Percentiles rank a stretch among this genome's conserved stretches.
Conservation (phyloP, 2,113 vertebrate species). For the Datnioides undecimradiatus region DNA sequence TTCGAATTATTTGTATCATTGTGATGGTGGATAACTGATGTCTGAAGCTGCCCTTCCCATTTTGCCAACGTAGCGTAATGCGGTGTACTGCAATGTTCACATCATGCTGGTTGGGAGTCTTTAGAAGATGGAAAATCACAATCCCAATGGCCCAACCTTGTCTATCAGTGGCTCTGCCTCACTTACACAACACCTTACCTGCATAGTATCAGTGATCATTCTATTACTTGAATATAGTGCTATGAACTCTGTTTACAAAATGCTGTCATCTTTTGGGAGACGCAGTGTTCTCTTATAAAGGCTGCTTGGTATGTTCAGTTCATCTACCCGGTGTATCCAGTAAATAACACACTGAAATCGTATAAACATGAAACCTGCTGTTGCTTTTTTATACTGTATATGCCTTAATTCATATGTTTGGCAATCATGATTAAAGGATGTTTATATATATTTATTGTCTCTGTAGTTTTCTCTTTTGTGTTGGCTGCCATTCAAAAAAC, state of each 20-base stretch:
- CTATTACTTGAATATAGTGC: slow-evolving; percentile 98
- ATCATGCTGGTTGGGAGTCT: background rate
- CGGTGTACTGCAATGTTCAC: background rate
- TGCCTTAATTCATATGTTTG: slow-evolving; percentile 99
- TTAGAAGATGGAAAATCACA: background rate
- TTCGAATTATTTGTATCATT: background rate
- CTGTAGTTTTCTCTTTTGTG: background rate
- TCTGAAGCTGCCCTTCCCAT: too few relatives aligned
- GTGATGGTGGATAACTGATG: too few relatives aligned
- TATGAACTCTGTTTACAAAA: slow-evolving; percentile 97
- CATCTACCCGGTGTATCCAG: slow-evolving; percentile 88
- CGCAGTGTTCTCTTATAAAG: slow-evolving; percentile 83
- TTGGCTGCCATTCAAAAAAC: background rate
- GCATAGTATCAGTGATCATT: slow-evolving; percentile 93
- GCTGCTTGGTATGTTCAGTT: slow-evolving; percentile 93
- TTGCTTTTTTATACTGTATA: slow-evolving; percentile 98
- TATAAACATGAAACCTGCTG: slow-evolving; percentile 91
- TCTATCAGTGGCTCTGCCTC: slow-evolving; percentile 69
- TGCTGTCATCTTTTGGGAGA: slow-evolving; percentile 91
- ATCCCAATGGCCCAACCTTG: background rate
- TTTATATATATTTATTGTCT: slow-evolving; percentile 81
- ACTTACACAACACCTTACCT: slow-evolving; percentile 86
- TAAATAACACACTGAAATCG: slow-evolving; percentile 86
- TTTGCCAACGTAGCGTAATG: background rate
- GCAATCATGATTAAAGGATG: slow-evolving; percentile 97